Conservation (phyloP, 2,797 vertebrate species). For the Florisuga fusca region DNA sequence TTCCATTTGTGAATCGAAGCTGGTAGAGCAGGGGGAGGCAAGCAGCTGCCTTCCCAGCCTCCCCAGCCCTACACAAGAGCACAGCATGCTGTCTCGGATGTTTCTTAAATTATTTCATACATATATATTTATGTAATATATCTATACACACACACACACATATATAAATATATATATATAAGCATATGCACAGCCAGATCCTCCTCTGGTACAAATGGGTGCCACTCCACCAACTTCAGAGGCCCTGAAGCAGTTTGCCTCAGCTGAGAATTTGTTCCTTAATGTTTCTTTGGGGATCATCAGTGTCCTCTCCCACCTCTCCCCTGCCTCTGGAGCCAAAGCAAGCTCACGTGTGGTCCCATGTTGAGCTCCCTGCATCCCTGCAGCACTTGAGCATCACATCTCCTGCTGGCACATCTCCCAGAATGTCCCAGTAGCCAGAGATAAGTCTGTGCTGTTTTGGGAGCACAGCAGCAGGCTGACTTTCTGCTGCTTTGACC, state of each 20-base stretch:
- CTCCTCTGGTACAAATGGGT: conserved; percentile 2
- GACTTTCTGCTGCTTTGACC: neutral
- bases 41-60: neutral
- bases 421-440: neutral
- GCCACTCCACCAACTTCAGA: neutral
- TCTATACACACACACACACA: conserved; percentile 32
- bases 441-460: neutral
- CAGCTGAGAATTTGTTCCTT: neutral
- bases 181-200: neutral
- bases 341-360: neutral
- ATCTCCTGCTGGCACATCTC: neutral
- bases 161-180: neutral
- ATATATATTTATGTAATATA: conserved; percentile 63
- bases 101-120: conserved; percentile 66
- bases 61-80: conserved; percentile 16
- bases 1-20: conserved; percentile 56
- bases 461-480: neutral
- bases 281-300: neutral
- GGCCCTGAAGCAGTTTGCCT: neutral
- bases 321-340: accelerated
- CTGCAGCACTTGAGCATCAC: neutral
- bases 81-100: conserved; percentile 47
- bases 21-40: neutral
- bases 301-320: neutral
- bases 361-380: neutral